Percentiles rank a stretch among this genome's conserved stretches.
Evolutionary conservation across 2,797 vertebrate genomes (phyloP).

Genomic region (Cyprinodon diabolis): DNA sequence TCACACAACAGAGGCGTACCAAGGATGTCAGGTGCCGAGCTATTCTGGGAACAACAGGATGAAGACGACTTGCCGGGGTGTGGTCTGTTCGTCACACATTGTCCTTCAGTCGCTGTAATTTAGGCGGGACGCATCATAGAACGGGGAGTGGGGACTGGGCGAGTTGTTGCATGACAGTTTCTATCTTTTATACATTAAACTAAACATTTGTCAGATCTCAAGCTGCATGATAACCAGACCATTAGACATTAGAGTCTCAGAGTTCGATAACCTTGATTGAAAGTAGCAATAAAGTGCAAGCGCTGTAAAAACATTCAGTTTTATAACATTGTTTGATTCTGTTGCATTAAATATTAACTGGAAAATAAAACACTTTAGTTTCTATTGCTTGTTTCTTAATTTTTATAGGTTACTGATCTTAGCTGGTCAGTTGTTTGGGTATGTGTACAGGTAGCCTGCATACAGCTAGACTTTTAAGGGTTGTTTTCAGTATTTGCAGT

Average conservation of each 20-base stretch:
- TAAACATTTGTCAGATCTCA: neutral
- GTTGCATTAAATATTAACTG: neutral
- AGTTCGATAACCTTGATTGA: too few species aligned
- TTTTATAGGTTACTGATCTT: neutral
- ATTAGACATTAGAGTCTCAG: too few species aligned
- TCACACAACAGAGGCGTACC: neutral
- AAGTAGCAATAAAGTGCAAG: too few species aligned
- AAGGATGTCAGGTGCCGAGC: neutral
- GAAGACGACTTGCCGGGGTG: constrained; percentile 9
- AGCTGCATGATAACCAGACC: neutral
- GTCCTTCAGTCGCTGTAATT: constrained; percentile 24
- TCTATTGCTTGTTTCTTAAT: neutral
- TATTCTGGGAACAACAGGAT: constrained; percentile 32
- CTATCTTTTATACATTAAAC: neutral
- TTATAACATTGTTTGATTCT: neutral
- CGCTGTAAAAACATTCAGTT: neutral
- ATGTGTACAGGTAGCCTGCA: neutral
- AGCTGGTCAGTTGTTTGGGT: neutral
- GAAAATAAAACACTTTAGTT: neutral
- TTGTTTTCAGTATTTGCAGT: too few species aligned
- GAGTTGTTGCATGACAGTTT: constrained; percentile 26
- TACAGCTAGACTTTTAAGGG: neutral
- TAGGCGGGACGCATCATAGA: constrained; percentile 1
- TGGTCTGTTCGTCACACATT: neutral
- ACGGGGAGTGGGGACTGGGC: constrained; percentile 33